Conservation (phyloP, 2,888 invertebrate species). For the Ophioninae sp. region DNA sequence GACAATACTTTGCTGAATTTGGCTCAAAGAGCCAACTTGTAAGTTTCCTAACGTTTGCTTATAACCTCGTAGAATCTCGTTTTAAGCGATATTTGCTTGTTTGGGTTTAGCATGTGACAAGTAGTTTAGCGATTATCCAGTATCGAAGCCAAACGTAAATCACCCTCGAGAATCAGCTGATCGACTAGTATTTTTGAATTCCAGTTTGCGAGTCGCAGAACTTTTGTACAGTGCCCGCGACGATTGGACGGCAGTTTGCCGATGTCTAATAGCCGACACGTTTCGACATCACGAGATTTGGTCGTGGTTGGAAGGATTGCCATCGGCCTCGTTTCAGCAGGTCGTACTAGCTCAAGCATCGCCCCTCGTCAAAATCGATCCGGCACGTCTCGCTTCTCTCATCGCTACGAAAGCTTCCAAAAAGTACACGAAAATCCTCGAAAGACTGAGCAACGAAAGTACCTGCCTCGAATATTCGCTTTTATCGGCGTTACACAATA, state of each 20-base stretch:
- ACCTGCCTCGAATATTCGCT: conserved; percentile 73
- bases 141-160: no score
- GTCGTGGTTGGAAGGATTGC: conserved; percentile 75
- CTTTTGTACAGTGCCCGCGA: conserved; percentile 76
- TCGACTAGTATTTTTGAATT: conserved; percentile 54
- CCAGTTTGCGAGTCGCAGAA: conserved; percentile 76
- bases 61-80: not conserved
- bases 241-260: conserved; percentile 78
- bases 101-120: no score
- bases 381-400: conserved; percentile 71
- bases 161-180: no score
- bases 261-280: conserved; percentile 75
- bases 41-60: conserved; percentile 65
- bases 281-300: conserved; percentile 75
- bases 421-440: conserved; percentile 75
- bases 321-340: conserved; percentile 70
- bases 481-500: conserved; percentile 72
- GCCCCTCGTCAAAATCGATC: conserved; percentile 72
- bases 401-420: conserved; percentile 75
- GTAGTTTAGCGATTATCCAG: no score
- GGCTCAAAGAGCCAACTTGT: conserved; percentile 78
- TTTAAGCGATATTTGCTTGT: no score
- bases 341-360: conserved; percentile 70
- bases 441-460: conserved; percentile 72
- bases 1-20: conserved; percentile 76